phyloP scores from a whole-genome alignment of 2,113 vertebrate species.

The Chaetodon trifascialis region DNA sequence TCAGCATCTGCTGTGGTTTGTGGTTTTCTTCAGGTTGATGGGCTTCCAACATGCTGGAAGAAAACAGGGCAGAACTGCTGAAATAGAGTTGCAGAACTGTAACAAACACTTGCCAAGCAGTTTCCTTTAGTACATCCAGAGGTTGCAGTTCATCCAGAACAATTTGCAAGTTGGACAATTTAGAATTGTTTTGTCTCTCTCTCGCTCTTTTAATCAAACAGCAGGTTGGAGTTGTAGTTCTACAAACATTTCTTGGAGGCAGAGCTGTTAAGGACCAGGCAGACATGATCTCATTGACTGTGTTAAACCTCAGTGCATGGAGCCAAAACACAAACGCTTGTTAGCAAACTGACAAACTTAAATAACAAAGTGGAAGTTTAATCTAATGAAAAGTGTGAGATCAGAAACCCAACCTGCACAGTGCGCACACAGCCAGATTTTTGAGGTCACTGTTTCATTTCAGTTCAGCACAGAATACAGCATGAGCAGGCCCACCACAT shows the following conservation, averaged over 20 bases:
- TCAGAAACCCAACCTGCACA: conserved; percentile 1
- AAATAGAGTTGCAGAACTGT: conserved; percentile 32
- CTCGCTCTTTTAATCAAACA: not conserved
- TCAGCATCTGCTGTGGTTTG: conserved; percentile 52
- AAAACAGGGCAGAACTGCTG: conserved; percentile 32
- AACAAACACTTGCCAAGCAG: conserved; percentile 28
- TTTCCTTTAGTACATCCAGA: conserved; percentile 19
- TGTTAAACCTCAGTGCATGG: conserved; percentile 17
- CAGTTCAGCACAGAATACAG: conserved; percentile 7
- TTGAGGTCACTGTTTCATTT: conserved; percentile 19
- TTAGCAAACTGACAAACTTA: conserved; percentile 7
- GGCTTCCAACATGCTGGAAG: conserved; percentile 26
- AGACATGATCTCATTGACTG: conserved; percentile 38
- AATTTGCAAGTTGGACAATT: not conserved
- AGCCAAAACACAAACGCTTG: conserved; percentile 15
- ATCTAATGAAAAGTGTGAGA: conserved; percentile 26
- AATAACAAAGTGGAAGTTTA: conserved; percentile 37
- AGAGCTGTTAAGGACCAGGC: conserved; percentile 5
- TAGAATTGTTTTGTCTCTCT: not conserved
- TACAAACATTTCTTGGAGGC: conserved; percentile 29
- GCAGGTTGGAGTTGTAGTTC: conserved; percentile 10
- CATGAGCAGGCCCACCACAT: not conserved
- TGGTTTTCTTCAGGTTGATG: conserved; percentile 51
- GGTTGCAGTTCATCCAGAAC: conserved; percentile 21
- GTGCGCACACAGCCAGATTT: not conserved